A percentile compares a stretch with the other conserved stretches of the same genome.
phyloP scores from a whole-genome alignment of 2,888 invertebrate species.

The Ormyrus labotus region DNA sequence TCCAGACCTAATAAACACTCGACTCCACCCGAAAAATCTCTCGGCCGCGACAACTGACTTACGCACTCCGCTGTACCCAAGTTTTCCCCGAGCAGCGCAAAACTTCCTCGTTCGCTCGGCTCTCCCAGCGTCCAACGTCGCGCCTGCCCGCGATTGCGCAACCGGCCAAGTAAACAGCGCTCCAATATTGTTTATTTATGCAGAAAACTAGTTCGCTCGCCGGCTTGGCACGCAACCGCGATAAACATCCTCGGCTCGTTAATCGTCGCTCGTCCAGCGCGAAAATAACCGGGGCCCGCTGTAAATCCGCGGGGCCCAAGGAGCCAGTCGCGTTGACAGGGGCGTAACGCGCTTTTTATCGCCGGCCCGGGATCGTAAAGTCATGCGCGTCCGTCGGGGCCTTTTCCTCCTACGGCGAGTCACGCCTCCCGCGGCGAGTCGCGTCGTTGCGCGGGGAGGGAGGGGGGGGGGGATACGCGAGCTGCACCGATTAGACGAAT shows the following conservation, averaged over 20 bases:
- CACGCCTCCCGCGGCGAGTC: constrained; percentile 73
- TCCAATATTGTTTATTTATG: constrained; percentile 39
- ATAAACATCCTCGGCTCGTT: background rate
- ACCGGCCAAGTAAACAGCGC: background rate
- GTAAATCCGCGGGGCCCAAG: constrained; percentile 19
- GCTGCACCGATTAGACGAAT: constrained; percentile 5
- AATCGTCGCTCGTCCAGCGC: constrained; percentile 5
- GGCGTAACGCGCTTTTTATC: constrained; percentile 51
- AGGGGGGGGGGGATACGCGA: constrained; percentile 61
- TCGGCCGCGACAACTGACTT: no score
- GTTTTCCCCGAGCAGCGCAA: no score
- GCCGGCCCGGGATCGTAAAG: constrained; percentile 43
- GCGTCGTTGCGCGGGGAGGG: constrained; percentile 69
- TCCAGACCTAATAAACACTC: no score
- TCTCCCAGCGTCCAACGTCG: no score
- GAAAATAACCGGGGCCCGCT: background rate
- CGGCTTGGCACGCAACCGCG: no score
- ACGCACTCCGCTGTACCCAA: no score
- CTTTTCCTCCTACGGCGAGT: constrained; percentile 60
- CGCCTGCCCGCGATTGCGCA: background rate
- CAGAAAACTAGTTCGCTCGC: constrained; percentile 10
- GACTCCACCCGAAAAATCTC: no score
- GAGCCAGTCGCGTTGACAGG: constrained; percentile 48
- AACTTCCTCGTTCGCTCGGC: no score
- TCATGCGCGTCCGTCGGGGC: constrained; percentile 29